Base-by-base conservation (phyloP, 1,140 invertebrate genomes). In the Sesamia nonagrioides region DNA sequence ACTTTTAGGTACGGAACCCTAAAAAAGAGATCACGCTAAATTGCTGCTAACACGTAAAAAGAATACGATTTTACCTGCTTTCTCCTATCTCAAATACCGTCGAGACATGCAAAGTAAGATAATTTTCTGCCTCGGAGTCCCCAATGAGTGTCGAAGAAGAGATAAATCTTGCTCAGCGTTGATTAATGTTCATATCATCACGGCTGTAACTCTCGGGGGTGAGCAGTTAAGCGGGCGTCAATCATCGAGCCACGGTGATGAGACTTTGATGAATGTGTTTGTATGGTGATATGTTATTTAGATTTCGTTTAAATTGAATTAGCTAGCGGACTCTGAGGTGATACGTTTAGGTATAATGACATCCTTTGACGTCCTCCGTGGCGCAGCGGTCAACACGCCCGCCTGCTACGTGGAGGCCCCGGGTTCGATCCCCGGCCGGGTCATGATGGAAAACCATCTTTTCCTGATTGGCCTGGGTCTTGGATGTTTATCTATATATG, bases 141-240 rank as follows among this genome's bases (percentile, higher is more conserved):
- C 58, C 5, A n/a, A 45, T 45, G 58, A 21, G 27, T n/a, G 18
- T 56, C 21, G 58, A 37, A 33, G 27, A 13, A 15, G 4, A 54
- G 52, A 56, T 60, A 60, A 60, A 60, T 60, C 58, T 60, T 60
- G 27, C n/a, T 35, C 9, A 15, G 5, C 58, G 35, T 60, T 60
- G 33, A 60, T 60, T 60, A 60, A 60, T 60, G 58, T 60, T 2
- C 27, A 0, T 56, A 60, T 60, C 58, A 35, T 60, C 58, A 37
- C 58, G 58, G 42, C 11, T 37, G 0, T 27, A 18, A 2, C 27
- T 60, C 21, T 60, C 18, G 58, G 33, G 58, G 21, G 27, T 37
- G 1, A 60, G 27, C 58, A 60, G 58, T 35, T 60, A 35, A 60
- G 18, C 52, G 21, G 27, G 58, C 37, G 27, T 60, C 27, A 60